Conservation (phyloP, 1,140 invertebrate genomes). For the Heliothis subflexa region DNA sequence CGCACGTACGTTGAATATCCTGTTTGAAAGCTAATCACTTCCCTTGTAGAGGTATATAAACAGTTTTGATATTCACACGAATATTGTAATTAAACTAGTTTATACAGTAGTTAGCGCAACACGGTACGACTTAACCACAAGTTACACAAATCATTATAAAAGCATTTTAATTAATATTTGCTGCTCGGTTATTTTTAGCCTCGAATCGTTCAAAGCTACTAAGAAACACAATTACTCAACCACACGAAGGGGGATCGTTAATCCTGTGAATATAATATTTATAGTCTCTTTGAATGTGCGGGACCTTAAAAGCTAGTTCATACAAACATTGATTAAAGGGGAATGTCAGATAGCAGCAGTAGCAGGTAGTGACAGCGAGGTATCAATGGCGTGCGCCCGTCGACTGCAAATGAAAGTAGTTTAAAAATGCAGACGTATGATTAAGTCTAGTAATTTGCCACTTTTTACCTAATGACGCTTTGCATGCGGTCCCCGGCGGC, state of each 20-base stretch:
- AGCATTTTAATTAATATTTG: slow-evolving; percentile 13
- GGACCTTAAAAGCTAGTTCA: neutral
- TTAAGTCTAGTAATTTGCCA: slow-evolving; percentile 51
- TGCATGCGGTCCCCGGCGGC: slow-evolving; percentile 46
- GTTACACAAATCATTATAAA: slow-evolving; percentile 5
- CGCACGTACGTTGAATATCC: slow-evolving; percentile 28
- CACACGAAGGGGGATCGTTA: neutral
- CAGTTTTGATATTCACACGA: slow-evolving; percentile 34
- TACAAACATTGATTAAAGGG: slow-evolving; percentile 23
- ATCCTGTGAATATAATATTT: slow-evolving; percentile 19
- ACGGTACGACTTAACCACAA: neutral
- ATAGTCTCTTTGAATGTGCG: neutral
- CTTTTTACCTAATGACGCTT: slow-evolving; percentile 50
- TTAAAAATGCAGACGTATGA: slow-evolving; percentile 51
- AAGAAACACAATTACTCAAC: slow-evolving; percentile 30
- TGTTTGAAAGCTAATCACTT: slow-evolving; percentile 42
- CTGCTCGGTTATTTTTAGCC: slow-evolving; percentile 2
- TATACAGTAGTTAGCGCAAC: slow-evolving; percentile 12
- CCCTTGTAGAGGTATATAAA: slow-evolving; percentile 27
- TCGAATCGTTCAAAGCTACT: slow-evolving; percentile 3
- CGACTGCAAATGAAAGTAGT: slow-evolving; percentile 32
- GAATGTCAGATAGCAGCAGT: slow-evolving; percentile 30
- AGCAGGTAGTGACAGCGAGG: slow-evolving; percentile 36
- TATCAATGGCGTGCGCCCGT: slow-evolving; percentile 35
- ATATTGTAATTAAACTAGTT: slow-evolving; percentile 41